Percentiles rank a stretch among this genome's conserved stretches.
phyloP scores from a whole-genome alignment of 2,797 vertebrate genomes.

The Tenualosa thibaudeaui region DNA sequence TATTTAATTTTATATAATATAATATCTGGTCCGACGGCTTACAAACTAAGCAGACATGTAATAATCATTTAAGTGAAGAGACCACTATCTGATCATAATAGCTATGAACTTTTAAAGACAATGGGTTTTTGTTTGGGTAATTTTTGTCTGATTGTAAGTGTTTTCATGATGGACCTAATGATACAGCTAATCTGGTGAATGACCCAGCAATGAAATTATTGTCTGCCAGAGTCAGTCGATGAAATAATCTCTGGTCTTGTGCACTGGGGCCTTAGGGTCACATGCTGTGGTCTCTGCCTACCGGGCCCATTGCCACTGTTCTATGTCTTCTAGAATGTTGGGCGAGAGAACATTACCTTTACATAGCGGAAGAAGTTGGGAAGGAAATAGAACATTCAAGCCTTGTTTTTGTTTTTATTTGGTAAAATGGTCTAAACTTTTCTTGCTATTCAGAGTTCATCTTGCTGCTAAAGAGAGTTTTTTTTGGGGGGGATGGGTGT shows the following conservation, averaged over 20 bases:
- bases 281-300: background rate
- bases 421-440: background rate
- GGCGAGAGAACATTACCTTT: background rate
- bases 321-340: background rate
- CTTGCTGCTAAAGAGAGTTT: background rate
- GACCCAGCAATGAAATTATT: background rate
- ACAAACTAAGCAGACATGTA: background rate
- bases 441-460: background rate
- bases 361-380: no score
- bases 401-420: no score
- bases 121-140: background rate
- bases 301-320: background rate
- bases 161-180: constrained; percentile 6
- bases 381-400: no score
- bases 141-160: background rate
- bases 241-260: background rate
- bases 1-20: no score
- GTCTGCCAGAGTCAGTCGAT: background rate
- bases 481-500: background rate
- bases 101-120: background rate
- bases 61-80: background rate
- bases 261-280: background rate
- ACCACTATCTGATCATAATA: background rate
- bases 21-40: no score
- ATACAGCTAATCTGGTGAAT: background rate